A percentile compares a stretch with the other conserved stretches of the same genome.
Evolutionary conservation across 2,888 invertebrate species (phyloP).

Genomic region (Barypeithes pellucidus): DNA sequence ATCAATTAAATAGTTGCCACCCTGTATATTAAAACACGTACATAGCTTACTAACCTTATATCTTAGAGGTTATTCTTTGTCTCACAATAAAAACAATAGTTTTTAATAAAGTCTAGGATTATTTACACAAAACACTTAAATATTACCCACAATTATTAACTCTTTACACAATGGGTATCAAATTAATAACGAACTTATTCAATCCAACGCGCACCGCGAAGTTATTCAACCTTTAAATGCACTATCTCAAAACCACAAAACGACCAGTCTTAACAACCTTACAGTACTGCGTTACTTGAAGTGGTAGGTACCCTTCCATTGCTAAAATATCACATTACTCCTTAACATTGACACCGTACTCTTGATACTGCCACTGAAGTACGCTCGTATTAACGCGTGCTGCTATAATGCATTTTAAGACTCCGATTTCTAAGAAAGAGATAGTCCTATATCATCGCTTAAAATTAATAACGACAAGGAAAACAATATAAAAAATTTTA

Average conservation of each 20-base stretch:
- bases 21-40: too few species aligned
- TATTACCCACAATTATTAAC: too few species aligned
- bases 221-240: conserved; percentile 18
- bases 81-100: not conserved
- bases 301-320: conserved; percentile 21
- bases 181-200: not conserved
- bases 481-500: not conserved
- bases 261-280: conserved; percentile 5
- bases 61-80: not conserved
- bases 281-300: conserved; percentile 2
- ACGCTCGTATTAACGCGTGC: conserved; percentile 9
- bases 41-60: conserved; percentile 4
- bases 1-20: too few species aligned
- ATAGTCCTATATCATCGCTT: not conserved
- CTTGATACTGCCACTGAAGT: conserved; percentile 27
- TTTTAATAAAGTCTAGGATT: not conserved
- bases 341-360: conserved; percentile 43
- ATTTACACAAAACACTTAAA: conserved; percentile 1
- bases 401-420: conserved; percentile 17
- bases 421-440: conserved; percentile 22
- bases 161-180: not conserved
- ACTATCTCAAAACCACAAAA: conserved; percentile 6
- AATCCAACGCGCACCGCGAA: conserved; percentile 5
- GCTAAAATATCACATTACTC: conserved; percentile 23
- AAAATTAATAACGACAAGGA: not conserved